Base-by-base conservation (phyloP, 1,140 invertebrate genomes). In the Procambarus clarkii region DNA sequence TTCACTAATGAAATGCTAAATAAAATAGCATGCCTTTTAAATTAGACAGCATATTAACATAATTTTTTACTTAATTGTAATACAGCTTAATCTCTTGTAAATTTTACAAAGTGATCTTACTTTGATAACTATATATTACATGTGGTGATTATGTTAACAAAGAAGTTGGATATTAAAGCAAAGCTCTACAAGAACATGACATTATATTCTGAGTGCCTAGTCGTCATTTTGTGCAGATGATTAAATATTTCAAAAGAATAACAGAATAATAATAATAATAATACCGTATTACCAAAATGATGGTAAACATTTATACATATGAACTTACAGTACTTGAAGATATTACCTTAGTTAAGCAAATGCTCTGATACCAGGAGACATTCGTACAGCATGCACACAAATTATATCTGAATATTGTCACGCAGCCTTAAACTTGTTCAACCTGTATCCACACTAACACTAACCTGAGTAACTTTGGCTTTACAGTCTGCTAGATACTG, bases 401-500 rank as follows among this genome's bases (percentile, higher is more conserved):
- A 21, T 18, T 3, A 64, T 4, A 64, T 21, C 60, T 54, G 4
- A 54, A 54, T 9, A 54, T 54, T 18, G 1, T 74, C n/a, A 34
- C 5, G 0, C 21, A 71, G 24, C 69, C 60, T 50, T 45, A 9
- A 76, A 45, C 74, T 34, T 45, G 54, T 21, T 21, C 18, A 50
- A 48, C 34, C 60, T 46, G 77, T 15, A 9, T 24, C 60, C 34
- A 44, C 58, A 54, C 74, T 94, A 93, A n/a, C 8, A 93, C 93
- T 94, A 93, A 95, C 95, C 94, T 95, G 94, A 79, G 95, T 94
- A 48, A 96, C 94, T 84, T 94, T 93, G 50, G 93, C 91, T 93
- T 95, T 96, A 11, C 94, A 93, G 9, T 95, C 94, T 34, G 94
- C 92, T n/a, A 96, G 93, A 92, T 95, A 95, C 24, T 94, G 93